Base-by-base conservation (phyloP, 2,888 invertebrate species). In the Adelognathus sp. region DNA sequence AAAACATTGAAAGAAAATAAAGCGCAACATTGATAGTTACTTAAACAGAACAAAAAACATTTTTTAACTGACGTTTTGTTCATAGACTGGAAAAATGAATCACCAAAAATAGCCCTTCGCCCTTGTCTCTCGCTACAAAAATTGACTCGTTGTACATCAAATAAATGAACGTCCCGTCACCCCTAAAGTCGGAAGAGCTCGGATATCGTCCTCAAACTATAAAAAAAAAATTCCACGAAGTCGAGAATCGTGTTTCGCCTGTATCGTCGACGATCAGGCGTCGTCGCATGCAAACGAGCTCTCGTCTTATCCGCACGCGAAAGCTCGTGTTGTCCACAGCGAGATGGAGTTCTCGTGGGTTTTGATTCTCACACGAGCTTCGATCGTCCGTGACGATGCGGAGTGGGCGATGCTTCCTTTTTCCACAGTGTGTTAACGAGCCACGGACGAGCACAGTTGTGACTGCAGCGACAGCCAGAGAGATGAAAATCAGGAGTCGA, bases 401-500 rank as follows among this genome's bases (percentile, higher is more conserved):
- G n/a, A n/a, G n/a, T n/a, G n/a, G n/a, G n/a, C n/a, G n/a, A n/a
- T n/a, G n/a, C 18, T 29, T 41, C 11, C 16, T 56, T 41, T 33
- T 69, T 46, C 24, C 36, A 3, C 54, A 54, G 67, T 63, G 41
- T 44, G 67, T 76, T 79, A 79, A 75, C 72, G 79, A 75, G 67
- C 56, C 71, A n/a, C n/a, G n/a, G n/a, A n/a, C n/a, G n/a, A n/a
- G n/a, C n/a, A 61, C 44, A 63, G 69, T 60, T 64, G 46, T 24
- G 16, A 18, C 29, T 39, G 58, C 56, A 64, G 31, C 24, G 60
- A 41, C 41, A 46, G 52, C 31, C 18, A 66, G 31, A 36, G 71
- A 75, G 75, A 79, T 76, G 67, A 27, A n/a, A 79, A 79, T 79
- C 67, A 72, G 66, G 39, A 21, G 52, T 50, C 50, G 39, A 74